phyloP scores from a whole-genome alignment of 2,113 vertebrate species.

The Blennius ocellaris region DNA sequence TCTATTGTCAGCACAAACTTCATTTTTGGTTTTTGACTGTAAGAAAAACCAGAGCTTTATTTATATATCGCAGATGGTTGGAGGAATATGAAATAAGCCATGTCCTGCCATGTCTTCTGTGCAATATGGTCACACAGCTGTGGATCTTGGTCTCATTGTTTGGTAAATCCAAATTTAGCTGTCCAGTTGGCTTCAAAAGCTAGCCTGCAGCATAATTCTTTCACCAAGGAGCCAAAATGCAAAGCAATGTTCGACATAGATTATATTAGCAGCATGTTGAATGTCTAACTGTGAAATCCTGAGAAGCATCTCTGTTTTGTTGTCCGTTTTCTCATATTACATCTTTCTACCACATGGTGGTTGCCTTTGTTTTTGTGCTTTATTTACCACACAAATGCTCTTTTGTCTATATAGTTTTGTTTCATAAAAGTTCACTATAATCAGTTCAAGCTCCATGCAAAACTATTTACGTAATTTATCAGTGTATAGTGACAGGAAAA shows the following conservation, averaged over 20 bases:
- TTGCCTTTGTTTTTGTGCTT: no score
- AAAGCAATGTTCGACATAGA: slow-evolving; percentile 65
- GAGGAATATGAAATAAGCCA: slow-evolving; percentile 62
- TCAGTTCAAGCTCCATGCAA: no score
- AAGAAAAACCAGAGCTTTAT: slow-evolving; percentile 50
- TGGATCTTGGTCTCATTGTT: slow-evolving; percentile 73
- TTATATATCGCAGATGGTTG: slow-evolving; percentile 69
- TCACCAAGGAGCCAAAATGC: slow-evolving; percentile 59
- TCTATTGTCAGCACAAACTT: slow-evolving; percentile 22
- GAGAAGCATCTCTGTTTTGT: slow-evolving; percentile 10
- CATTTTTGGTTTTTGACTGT: slow-evolving; percentile 41
- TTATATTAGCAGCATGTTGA: slow-evolving; percentile 58
- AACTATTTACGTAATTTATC: no score
- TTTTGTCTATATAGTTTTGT: no score
- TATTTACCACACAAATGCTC: no score
- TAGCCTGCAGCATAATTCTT: slow-evolving; percentile 71
- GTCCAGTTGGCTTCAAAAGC: slow-evolving; percentile 74
- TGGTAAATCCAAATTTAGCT: slow-evolving; percentile 74
- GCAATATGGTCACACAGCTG: slow-evolving; percentile 80
- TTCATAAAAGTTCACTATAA: no score
- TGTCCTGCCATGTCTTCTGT: slow-evolving; percentile 60
- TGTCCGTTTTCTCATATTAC: slow-evolving; percentile 20
- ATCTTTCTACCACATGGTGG: neutral
- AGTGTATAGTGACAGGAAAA: no score
- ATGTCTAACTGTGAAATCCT: slow-evolving; percentile 55